phyloP scores from a whole-genome alignment of 1,140 invertebrate genomes.

The Araneus ventricosus region DNA sequence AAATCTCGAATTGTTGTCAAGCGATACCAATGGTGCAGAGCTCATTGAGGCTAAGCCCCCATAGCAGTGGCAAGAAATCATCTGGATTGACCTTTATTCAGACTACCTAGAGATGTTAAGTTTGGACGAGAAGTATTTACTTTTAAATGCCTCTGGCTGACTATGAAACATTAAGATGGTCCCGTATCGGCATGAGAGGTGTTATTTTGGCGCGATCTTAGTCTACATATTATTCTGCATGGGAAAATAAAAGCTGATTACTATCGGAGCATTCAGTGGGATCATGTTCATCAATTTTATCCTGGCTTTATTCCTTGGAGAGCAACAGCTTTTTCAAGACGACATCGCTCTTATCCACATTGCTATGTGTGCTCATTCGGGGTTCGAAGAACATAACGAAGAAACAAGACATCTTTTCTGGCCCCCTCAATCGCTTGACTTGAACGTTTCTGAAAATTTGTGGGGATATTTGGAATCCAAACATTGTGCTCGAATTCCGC shows the following conservation, averaged over 20 bases:
- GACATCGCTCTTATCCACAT: not conserved
- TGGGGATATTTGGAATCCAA: not conserved
- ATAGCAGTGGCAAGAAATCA: not conserved
- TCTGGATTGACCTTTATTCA: not conserved
- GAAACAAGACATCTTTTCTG: not conserved
- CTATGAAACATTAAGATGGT: not conserved
- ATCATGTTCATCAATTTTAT: not conserved
- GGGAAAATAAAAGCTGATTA: not conserved
- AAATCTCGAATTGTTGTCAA: not conserved
- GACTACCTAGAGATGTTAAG: not conserved
- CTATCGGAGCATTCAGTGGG: not conserved
- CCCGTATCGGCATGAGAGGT: not conserved
- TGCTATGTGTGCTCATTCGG: not conserved
- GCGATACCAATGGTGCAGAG: not conserved
- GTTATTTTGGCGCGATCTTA: not conserved
- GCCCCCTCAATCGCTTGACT: not conserved
- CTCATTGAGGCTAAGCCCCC: too few species aligned
- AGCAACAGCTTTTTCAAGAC: not conserved
- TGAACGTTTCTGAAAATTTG: not conserved
- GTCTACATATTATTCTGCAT: not conserved
- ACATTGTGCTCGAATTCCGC: not conserved
- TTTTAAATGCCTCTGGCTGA: not conserved
- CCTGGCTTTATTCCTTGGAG: not conserved
- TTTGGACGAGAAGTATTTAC: not conserved
- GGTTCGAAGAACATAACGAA: not conserved